Evolutionary conservation across 1,140 invertebrate genomes (phyloP).

Genomic region (Ceratoteleas bidentatus): DNA sequence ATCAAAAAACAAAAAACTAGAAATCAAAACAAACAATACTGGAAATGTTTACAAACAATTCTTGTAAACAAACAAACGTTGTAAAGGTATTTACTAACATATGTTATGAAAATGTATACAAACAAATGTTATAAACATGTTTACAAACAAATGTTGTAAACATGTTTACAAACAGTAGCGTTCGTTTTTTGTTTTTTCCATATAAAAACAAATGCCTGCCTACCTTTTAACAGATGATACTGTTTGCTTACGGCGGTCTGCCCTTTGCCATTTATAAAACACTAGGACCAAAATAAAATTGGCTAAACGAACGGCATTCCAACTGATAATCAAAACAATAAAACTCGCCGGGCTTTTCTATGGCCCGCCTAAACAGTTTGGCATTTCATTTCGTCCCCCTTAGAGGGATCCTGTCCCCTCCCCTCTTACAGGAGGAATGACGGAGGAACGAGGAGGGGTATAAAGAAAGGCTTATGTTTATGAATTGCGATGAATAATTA

Average conservation of each 20-base stretch:
- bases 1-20: constrained; percentile 11
- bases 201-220: constrained; percentile 25
- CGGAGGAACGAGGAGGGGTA: too few relatives aligned
- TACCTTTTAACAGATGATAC: constrained; percentile 49
- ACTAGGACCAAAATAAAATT: constrained; percentile 64
- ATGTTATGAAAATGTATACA: too few relatives aligned
- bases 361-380: constrained; percentile 35
- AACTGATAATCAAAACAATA: constrained; percentile 44
- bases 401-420: neutral
- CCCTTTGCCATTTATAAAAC: constrained; percentile 44
- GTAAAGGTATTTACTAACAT: too few relatives aligned
- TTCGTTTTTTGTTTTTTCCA: neutral
- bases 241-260: constrained; percentile 23
- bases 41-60: too few relatives aligned
- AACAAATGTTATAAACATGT: too few relatives aligned
- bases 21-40: too few relatives aligned
- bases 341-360: constrained; percentile 43
- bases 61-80: too few relatives aligned
- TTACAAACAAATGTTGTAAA: too few relatives aligned
- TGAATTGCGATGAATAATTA: constrained; percentile 24
- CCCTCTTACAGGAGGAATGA: too few relatives aligned
- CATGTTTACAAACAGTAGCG: too few relatives aligned
- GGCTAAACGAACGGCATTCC: constrained; percentile 48
- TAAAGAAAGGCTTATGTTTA: constrained; percentile 28
- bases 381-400: constrained; percentile 22